phyloP scores from a whole-genome alignment of 2,113 vertebrate genomes.

The Sigmodon hispidus region DNA sequence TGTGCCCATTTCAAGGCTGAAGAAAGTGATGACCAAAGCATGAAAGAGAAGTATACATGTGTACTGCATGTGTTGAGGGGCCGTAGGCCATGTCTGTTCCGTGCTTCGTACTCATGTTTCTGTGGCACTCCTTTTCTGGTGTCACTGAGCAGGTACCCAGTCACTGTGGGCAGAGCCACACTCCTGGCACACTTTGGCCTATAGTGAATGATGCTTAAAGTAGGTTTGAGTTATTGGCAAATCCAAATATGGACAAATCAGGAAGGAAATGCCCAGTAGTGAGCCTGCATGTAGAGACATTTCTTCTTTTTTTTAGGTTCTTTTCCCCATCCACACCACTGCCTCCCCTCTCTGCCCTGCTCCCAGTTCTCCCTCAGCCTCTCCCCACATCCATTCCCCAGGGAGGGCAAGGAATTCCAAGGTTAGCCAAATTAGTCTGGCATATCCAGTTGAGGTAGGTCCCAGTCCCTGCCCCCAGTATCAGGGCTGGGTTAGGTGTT shows the following conservation, averaged over 20 bases:
- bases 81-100: neutral
- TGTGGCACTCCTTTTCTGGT: neutral
- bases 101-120: accelerated
- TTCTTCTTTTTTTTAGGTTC: no score
- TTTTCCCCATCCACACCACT: no score
- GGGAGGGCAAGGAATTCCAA: no score
- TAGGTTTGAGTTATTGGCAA: neutral
- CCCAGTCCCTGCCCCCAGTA: no score
- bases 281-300: neutral
- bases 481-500: no score
- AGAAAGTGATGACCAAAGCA: neutral
- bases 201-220: constrained; percentile 30
- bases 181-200: neutral
- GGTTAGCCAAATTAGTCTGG: no score
- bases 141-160: neutral
- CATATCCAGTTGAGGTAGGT: no score
- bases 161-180: accelerated
- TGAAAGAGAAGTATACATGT: no score
- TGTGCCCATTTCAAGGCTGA: neutral
- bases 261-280: constrained; percentile 20
- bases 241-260: neutral
- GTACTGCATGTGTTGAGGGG: accelerated
- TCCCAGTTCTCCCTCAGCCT: no score
- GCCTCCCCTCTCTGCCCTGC: no score
- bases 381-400: no score